phyloP scores from a whole-genome alignment of 2,888 invertebrate genomes.

The Macrosoma leucophasiata region DNA sequence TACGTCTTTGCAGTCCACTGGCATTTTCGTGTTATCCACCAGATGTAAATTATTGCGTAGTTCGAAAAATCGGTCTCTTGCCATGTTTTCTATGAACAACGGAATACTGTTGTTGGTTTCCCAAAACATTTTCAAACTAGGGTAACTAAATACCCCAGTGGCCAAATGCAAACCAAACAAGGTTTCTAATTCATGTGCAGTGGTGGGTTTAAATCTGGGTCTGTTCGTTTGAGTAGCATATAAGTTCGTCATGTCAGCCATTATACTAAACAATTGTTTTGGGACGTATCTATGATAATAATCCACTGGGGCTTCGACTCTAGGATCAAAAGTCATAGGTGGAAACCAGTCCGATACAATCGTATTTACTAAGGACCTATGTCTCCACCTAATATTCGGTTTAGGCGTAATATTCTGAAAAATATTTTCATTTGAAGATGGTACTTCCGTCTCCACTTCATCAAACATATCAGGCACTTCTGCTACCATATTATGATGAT shows the following conservation, averaged over 20 bases:
- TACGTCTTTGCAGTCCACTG: conserved; percentile 23
- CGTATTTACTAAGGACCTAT: conserved; percentile 23
- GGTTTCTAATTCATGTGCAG: conserved; percentile 24
- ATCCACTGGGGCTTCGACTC: conserved; percentile 25
- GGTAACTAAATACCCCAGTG: conserved; percentile 26
- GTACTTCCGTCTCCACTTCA: conserved; percentile 20
- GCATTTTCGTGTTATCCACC: conserved; percentile 25
- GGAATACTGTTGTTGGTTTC: conserved; percentile 25
- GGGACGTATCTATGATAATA: conserved; percentile 26
- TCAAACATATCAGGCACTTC: conserved; percentile 11
- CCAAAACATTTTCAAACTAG: conserved; percentile 28
- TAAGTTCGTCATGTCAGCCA: conserved; percentile 30
- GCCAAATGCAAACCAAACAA: conserved; percentile 27
- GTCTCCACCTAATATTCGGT: conserved; percentile 26
- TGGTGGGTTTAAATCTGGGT: conserved; percentile 23
- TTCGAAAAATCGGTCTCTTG: conserved; percentile 28
- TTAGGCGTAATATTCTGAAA: conserved; percentile 24
- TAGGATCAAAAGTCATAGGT: conserved; percentile 26
- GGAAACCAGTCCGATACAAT: conserved; percentile 25
- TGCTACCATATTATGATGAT: too few species aligned
- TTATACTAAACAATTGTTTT: conserved; percentile 24
- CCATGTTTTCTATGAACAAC: conserved; percentile 26
- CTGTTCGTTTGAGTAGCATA: conserved; percentile 21
- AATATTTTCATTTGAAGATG: conserved; percentile 16
- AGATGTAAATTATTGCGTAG: conserved; percentile 27